phyloP scores from a whole-genome alignment of 2,888 invertebrate genomes.

The Brachyptera risi region DNA sequence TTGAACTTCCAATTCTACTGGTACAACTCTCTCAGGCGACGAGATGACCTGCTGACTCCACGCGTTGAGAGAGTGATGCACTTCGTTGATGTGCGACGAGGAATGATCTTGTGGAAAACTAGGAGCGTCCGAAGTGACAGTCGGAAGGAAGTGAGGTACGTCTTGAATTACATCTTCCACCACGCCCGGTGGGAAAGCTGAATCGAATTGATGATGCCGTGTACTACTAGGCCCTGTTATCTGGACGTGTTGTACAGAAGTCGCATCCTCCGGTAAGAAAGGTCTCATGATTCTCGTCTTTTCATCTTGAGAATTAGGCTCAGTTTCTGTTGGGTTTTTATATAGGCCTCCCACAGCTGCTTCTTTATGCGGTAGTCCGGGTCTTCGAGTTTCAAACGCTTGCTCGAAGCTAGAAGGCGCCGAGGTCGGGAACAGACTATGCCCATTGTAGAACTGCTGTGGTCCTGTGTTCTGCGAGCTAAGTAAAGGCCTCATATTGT shows the following conservation, averaged over 20 bases:
- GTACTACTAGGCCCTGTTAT: neutral
- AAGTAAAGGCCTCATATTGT: neutral
- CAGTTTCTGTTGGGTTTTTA: neutral
- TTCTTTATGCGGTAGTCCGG: neutral
- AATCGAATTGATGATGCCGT: neutral
- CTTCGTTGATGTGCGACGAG: constrained; percentile 2
- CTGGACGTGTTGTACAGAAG: neutral
- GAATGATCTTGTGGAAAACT: neutral
- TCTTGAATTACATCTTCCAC: neutral
- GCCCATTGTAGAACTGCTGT: neutral
- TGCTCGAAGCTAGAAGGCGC: constrained; percentile 7
- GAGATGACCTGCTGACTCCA: constrained; percentile 8
- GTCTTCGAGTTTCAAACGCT: constrained; percentile 3
- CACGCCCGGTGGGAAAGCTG: neutral
- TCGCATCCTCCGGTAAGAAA: constrained; percentile 11
- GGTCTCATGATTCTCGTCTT: constrained; percentile 12
- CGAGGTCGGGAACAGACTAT: neutral
- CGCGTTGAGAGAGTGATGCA: neutral
- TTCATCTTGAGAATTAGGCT: neutral
- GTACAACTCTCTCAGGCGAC: neutral
- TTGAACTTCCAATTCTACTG: neutral
- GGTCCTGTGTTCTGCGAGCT: neutral
- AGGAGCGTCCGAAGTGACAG: neutral
- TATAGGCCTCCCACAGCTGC: neutral
- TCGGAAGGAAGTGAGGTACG: constrained; percentile 1